Percentiles rank a stretch among this genome's conserved stretches.
These are phyloP conservation scores for Arremon brunneinucha DNA, from an alignment of 2,797 vertebrate species.

Conservation along the genomic window DNA sequence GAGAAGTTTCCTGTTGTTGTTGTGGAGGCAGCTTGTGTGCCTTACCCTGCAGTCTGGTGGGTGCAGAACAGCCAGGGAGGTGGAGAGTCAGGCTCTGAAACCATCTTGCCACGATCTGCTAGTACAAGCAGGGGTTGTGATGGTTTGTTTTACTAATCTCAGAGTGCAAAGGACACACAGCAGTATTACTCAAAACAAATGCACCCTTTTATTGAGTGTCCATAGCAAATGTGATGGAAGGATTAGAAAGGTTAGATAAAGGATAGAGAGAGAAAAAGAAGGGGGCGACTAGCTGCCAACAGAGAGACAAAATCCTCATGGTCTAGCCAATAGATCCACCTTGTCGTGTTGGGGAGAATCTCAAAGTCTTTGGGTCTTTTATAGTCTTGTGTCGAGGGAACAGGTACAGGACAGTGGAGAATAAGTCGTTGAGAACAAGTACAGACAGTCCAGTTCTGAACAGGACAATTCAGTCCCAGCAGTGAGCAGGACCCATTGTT, in stretches of 20 bases:
- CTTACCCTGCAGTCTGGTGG: accelerated
- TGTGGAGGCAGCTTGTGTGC: not conserved
- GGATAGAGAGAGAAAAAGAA: not conserved
- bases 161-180: not conserved
- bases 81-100: not conserved
- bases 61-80: not conserved
- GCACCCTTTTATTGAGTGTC: not conserved
- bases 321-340: not conserved
- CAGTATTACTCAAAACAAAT: not conserved
- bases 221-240: not conserved
- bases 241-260: not conserved
- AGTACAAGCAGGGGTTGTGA: not conserved
- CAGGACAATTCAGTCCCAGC: not conserved
- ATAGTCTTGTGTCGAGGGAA: not conserved
- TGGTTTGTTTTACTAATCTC: not conserved
- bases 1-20: not conserved
- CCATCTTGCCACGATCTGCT: not conserved
- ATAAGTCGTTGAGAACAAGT: not conserved
- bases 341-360: not conserved
- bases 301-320: not conserved
- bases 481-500: not conserved
- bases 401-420: not conserved
- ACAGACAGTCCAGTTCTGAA: not conserved
- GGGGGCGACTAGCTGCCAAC: not conserved
- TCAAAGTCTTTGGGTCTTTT: not conserved